Percentiles rank a stretch among this genome's conserved stretches.
Conservation (phyloP, 2,113 vertebrate genomes). For the Neomonachus schauinslandi region DNA sequence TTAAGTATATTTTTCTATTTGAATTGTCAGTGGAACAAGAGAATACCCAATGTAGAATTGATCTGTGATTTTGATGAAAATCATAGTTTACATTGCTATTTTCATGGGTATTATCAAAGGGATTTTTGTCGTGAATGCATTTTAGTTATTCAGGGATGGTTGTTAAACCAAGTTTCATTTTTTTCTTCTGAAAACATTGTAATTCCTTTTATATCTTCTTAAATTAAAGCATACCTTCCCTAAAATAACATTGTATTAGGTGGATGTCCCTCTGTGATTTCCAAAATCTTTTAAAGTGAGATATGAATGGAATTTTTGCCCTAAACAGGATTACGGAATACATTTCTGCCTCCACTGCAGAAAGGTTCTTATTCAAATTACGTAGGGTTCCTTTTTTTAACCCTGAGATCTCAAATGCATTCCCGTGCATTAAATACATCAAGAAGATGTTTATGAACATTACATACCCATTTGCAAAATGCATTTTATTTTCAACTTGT, state of each 20-base stretch:
- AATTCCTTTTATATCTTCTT: slow-evolving; percentile 62
- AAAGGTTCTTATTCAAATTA: slow-evolving; percentile 57
- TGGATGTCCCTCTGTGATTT: slow-evolving; percentile 59
- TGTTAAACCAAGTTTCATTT: not conserved
- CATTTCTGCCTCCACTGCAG: slow-evolving; percentile 32
- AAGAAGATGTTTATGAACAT: not conserved
- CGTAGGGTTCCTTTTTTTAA: not conserved
- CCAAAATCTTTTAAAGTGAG: slow-evolving; percentile 7
- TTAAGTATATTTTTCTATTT: slow-evolving; percentile 59
- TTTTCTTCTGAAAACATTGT: slow-evolving; percentile 36
- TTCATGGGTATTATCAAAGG: slow-evolving; percentile 59
- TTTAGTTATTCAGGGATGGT: slow-evolving; percentile 27
- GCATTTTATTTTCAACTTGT: not conserved
- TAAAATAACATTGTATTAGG: slow-evolving; percentile 37
- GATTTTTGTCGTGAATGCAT: slow-evolving; percentile 9
- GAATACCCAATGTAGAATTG: not conserved
- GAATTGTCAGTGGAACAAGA: slow-evolving; percentile 44
- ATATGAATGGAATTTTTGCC: slow-evolving; percentile 64
- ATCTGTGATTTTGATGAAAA: slow-evolving; percentile 61
- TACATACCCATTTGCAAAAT: not conserved
- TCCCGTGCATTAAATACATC: not conserved
- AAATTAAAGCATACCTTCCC: slow-evolving; percentile 58
- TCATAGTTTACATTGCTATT: slow-evolving; percentile 45
- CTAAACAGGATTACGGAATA: slow-evolving; percentile 68
- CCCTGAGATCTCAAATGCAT: not conserved